Evolutionary conservation across 2,888 invertebrate genomes (phyloP).

Genomic region (Tholera decimalis): DNA sequence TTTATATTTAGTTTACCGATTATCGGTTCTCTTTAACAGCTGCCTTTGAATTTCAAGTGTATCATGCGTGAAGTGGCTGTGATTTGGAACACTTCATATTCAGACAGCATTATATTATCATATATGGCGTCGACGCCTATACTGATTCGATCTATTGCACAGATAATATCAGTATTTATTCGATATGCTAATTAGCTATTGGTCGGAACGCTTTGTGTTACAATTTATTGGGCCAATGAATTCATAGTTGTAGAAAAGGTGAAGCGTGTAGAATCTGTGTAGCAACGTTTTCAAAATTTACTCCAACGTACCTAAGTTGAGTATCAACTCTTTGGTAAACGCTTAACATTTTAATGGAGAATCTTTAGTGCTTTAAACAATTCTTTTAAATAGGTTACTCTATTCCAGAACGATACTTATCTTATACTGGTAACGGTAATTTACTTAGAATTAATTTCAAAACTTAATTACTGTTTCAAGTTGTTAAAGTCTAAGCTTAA

Average conservation of each 20-base stretch:
- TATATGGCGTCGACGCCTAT: constrained; percentile 21
- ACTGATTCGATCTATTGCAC: constrained; percentile 33
- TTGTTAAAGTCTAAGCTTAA: neutral
- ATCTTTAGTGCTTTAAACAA: neutral
- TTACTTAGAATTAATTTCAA: neutral
- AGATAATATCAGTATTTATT: constrained; percentile 45
- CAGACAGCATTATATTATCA: constrained; percentile 3
- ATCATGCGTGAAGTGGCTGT: constrained; percentile 31
- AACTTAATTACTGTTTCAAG: neutral
- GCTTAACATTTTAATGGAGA: constrained; percentile 21
- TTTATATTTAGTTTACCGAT: constrained; percentile 34
- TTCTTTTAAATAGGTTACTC: neutral
- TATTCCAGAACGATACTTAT: neutral
- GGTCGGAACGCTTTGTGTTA: constrained; percentile 46
- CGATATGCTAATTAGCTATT: constrained; percentile 46
- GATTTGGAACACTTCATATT: constrained; percentile 30
- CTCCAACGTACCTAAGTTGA: constrained; percentile 25
- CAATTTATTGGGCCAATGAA: constrained; percentile 49
- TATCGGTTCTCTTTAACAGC: constrained; percentile 26
- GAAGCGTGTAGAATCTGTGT: constrained; percentile 35
- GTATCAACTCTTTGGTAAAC: constrained; percentile 13
- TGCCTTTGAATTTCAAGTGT: constrained; percentile 34
- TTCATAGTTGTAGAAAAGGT: constrained; percentile 30
- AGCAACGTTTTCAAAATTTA: constrained; percentile 32
- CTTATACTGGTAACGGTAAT: neutral